A percentile compares a stretch with the other conserved stretches of the same genome.
Conservation (phyloP, 2,888 invertebrate genomes). For the Argyresthia albistria region DNA sequence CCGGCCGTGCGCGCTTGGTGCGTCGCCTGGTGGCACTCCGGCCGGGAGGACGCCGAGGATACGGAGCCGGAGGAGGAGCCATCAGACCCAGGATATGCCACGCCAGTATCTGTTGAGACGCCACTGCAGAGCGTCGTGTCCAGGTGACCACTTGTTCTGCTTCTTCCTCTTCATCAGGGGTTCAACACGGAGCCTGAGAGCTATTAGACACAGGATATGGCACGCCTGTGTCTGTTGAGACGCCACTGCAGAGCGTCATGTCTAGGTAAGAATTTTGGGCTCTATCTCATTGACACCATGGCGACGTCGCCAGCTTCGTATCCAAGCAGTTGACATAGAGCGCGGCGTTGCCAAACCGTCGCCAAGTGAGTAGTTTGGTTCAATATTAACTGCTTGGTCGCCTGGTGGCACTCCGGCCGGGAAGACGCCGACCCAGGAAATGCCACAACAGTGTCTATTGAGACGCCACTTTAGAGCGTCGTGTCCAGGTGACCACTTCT, state of each 20-base stretch:
- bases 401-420: constrained; percentile 92
- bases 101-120: constrained; percentile 88
- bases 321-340: no score
- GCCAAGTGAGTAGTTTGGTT: no score
- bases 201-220: constrained; percentile 84
- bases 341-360: no score
- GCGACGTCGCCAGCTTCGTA: no score
- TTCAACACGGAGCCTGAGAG: constrained; percentile 84
- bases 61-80: constrained; percentile 85
- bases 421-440: constrained; percentile 85
- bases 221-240: constrained; percentile 88
- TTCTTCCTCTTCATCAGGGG: no score
- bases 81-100: constrained; percentile 83
- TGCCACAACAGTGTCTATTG: constrained; percentile 86
- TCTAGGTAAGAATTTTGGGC: constrained; percentile 69
- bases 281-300: no score
- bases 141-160: no score
- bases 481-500: constrained; percentile 86
- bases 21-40: constrained; percentile 93
- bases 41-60: constrained; percentile 85
- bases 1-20: constrained; percentile 81
- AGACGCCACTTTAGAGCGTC: constrained; percentile 89
- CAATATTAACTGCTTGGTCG: no score
- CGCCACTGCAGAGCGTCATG: constrained; percentile 88
- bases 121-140: constrained; percentile 90